Conservation (phyloP, 2,113 vertebrate species). For the Peromyscus californicus region DNA sequence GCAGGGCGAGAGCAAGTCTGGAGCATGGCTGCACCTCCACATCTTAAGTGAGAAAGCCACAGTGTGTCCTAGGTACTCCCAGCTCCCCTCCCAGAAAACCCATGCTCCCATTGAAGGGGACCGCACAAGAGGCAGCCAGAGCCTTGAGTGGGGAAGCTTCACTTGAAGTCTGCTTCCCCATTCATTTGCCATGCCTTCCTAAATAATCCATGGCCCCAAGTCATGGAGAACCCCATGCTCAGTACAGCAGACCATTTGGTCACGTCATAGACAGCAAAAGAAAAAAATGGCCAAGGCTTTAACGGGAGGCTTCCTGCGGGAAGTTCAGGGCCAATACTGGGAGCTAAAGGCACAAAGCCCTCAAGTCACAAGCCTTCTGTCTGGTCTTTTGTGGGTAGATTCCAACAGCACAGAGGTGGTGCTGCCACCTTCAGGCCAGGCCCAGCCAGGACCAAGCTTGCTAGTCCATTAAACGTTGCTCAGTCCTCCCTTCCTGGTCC, state of each 20-base stretch:
- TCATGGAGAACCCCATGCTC: not conserved
- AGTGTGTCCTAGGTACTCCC: not conserved
- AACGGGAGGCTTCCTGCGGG: not conserved
- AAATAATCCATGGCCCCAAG: not conserved
- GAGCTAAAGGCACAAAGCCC: not conserved
- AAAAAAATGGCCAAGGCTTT: not conserved
- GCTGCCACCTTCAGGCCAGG: conserved; percentile 41
- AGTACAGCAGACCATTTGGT: not conserved
- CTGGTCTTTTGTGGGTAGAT: not conserved
- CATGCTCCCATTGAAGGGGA: not conserved
- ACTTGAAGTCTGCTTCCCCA: not conserved
- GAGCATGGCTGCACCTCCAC: not conserved
- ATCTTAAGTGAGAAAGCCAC: not conserved
- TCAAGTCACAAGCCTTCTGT: not conserved
- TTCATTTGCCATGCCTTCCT: not conserved
- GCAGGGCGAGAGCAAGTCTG: not conserved
- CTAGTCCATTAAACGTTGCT: not conserved
- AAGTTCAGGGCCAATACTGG: not conserved
- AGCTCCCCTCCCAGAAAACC: not conserved
- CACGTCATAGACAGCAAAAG: not conserved
- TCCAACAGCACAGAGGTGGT: not conserved
- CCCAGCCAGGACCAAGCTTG: not conserved
- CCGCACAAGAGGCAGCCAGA: not conserved
- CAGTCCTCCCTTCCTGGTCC: not conserved
- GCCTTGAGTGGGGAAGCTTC: not conserved